Base-by-base conservation (phyloP, 2,797 vertebrate species). In the Sphaeramia orbicularis region DNA sequence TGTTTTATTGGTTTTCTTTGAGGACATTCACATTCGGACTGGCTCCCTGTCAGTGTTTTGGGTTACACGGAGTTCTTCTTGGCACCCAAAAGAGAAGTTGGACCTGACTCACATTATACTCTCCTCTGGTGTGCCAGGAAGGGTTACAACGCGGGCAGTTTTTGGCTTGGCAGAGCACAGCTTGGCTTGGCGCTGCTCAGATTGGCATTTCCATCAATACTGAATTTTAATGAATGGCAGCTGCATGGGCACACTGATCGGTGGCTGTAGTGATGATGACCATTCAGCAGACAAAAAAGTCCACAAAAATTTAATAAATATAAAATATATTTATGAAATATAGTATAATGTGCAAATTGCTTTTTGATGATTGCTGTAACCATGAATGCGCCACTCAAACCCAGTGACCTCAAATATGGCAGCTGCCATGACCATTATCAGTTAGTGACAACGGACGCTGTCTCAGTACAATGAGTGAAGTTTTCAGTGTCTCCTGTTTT, bases 1-100 rank as follows among this genome's bases (percentile, higher is more conserved):
- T 91, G 88, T 92, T 89, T 90, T 91, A 88, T 89, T 85, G 85
- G 82, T 89, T 87, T 87, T 89, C 90, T 92, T 90, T 92, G 86
- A 91, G 89, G 85, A 88, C 81, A 81, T 89, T 92, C 86, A 81
- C 87, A 85, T 92, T 88, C 38, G 83, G 81, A 84, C 86, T 92
- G 91, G 90, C 92, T 74, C 78, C 16, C 50, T 64, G 73, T 91
- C 88, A 89, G 86, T 81, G 80, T 87, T 86, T 85, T 82, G 86
- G 91, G 92, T 91, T 91, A 87, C 84, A 69, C n/a, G 42, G 85
- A 92, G 90, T 91, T 92, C 87, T 91, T 91, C 78, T 86, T 93
- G 90, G 91, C 90, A 88, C 83, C 87, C 71, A 87, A 76, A 86
- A 59, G 73, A 84, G 77, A 83, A 66, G 71, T 84, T 91, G 90